Conservation (phyloP, 2,888 invertebrate genomes). For the Arctia plantaginis region DNA sequence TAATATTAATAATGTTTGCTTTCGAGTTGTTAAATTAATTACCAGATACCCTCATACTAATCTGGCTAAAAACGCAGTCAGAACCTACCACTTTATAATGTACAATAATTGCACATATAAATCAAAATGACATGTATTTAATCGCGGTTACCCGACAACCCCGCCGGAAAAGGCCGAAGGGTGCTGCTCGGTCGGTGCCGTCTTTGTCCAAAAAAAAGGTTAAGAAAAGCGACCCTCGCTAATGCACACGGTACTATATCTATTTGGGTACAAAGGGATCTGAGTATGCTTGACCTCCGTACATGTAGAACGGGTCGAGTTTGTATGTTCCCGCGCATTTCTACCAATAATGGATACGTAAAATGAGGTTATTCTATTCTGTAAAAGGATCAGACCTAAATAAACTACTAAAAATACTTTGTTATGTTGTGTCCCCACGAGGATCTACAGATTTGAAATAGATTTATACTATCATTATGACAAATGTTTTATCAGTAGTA, state of each 20-base stretch:
- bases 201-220: constrained; percentile 67
- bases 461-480: background rate
- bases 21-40: constrained; percentile 57
- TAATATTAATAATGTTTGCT: constrained; percentile 61
- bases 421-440: constrained; percentile 21
- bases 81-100: constrained; percentile 31
- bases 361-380: constrained; percentile 49
- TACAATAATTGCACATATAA: constrained; percentile 78
- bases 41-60: constrained; percentile 32
- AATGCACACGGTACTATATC: constrained; percentile 80
- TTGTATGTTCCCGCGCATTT: constrained; percentile 37
- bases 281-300: constrained; percentile 78
- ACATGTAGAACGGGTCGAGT: constrained; percentile 56
- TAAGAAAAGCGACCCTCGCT: constrained; percentile 77
- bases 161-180: constrained; percentile 67
- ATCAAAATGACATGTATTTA: constrained; percentile 83
- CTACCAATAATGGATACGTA: constrained; percentile 37
- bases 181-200: constrained; percentile 60
- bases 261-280: constrained; percentile 78
- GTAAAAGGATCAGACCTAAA: constrained; percentile 45
- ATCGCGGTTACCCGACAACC: constrained; percentile 70
- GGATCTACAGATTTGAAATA: background rate
- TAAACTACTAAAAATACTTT: constrained; percentile 37
- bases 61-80: constrained; percentile 32
- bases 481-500: background rate